Base-by-base conservation (phyloP, 2,888 invertebrate species). In the Tolmerus cingulatus region DNA sequence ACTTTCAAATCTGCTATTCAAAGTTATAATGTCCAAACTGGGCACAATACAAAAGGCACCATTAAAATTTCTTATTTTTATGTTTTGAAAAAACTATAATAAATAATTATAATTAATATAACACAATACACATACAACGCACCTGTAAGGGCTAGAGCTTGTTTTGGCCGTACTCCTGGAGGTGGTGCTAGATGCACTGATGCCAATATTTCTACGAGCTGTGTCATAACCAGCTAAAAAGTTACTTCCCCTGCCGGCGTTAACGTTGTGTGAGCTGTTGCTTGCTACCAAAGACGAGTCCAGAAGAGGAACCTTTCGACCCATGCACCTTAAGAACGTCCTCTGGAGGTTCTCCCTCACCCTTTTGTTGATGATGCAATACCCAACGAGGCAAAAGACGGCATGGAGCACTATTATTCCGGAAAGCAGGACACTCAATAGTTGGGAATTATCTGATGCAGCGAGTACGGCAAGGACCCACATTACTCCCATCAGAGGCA, bases 111-210 rank as follows among this genome's bases (percentile, higher is more conserved):
- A 40, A 40, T 40, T 40, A 40, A 40, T n/a, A n/a, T n/a, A n/a
- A n/a, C n/a, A n/a, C 3, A 30, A 12, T 43, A 43, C 43, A 43
- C 3, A 14, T 16, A 12, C 23, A 74, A 74, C 88, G 89, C 91
- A 95, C 95, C 96, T 95, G 91, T 98, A 98, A 12, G 98, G 97
- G 92, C 98, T 97, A 40, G 98, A 97, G 90, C 97, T 97, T 16
- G 98, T 98, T 92, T 98, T 98, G 81, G 97, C 98, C 0, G 98
- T 98, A 43, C 98, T 98, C 89, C 98, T 94, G 1, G 98, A 98
- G 0, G 98, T 98, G 0, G 98, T 98, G 88, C 98, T 98, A 0
- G 98, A 98, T 0, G 98, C 97, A 14, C 98, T 98, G 90, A 98
- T 98, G 46, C 98, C 98, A 88, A 98, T 96, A 91, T 97, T 96